Conservation (phyloP, 1,140 invertebrate species). For the Trachymyrmex septentrionalis region DNA sequence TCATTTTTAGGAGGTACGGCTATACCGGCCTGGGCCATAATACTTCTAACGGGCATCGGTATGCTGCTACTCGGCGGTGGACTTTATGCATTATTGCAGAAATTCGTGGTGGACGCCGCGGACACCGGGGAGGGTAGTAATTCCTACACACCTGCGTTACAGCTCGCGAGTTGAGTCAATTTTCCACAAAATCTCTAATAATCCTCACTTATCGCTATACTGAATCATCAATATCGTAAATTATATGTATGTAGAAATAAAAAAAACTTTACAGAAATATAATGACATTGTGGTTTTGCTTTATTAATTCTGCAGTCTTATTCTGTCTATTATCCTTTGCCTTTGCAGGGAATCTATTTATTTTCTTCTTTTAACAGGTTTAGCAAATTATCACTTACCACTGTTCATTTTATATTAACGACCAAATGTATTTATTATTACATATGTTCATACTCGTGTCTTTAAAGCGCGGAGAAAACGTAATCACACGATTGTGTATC, state of each 20-base stretch:
- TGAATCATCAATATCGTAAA: conserved; percentile 34
- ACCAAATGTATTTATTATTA: conserved; percentile 32
- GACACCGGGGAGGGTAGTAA: conserved; percentile 72
- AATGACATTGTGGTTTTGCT: conserved; percentile 59
- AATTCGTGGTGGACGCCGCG: conserved; percentile 87
- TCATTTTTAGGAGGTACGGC: conserved; percentile 88
- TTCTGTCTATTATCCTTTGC: conserved; percentile 30
- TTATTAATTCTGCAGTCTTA: conserved; percentile 65
- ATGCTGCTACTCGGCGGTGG: conserved; percentile 90
- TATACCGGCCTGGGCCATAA: conserved; percentile 91
- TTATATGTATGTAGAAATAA: conserved; percentile 41
- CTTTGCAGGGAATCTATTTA: conserved; percentile 23
- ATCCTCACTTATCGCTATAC: neutral
- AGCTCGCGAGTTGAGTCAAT: conserved; percentile 79
- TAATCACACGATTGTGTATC: conserved; percentile 25
- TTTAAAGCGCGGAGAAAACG: conserved; percentile 27
- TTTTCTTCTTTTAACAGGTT: conserved; percentile 40
- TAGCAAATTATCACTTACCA: conserved; percentile 63
- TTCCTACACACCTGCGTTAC: conserved; percentile 82
- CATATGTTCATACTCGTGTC: conserved; percentile 46
- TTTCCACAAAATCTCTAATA: neutral
- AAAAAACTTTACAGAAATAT: conserved; percentile 65
- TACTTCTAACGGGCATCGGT: conserved; percentile 89
- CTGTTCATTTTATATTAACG: conserved; percentile 50
- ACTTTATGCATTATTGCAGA: conserved; percentile 90